A percentile compares a stretch with the other conserved stretches of the same genome.
Evolutionary conservation across 2,888 invertebrate genomes (phyloP).

Genomic region (Serripes groenlandicus): DNA sequence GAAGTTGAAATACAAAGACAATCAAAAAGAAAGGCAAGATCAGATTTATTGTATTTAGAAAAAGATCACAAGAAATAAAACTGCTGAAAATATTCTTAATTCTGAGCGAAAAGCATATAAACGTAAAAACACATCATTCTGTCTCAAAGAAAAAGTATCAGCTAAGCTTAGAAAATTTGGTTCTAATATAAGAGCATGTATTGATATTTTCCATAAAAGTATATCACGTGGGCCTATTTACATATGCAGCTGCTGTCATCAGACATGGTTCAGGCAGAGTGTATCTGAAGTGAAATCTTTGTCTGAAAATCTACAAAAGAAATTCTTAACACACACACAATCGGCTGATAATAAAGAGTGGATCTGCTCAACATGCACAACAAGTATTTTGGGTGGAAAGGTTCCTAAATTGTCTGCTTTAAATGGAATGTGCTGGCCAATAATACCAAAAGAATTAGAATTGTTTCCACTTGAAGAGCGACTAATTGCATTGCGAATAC

Average conservation of each 20-base stretch:
- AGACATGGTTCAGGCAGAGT: background rate
- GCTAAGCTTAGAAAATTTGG: background rate
- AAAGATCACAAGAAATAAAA: background rate
- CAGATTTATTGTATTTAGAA: background rate
- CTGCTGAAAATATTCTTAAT: background rate
- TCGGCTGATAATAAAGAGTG: constrained; percentile 20
- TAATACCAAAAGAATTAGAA: constrained; percentile 14
- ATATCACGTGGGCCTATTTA: background rate
- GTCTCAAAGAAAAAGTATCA: background rate
- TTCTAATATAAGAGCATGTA: background rate
- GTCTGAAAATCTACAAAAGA: background rate
- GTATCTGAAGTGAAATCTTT: background rate
- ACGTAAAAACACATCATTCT: background rate
- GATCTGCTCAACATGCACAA: constrained; percentile 23
- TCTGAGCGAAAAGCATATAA: background rate
- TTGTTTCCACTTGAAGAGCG: constrained; percentile 18
- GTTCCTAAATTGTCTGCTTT: constrained; percentile 13
- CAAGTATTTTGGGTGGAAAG: constrained; percentile 6
- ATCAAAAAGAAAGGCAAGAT: constrained; percentile 3
- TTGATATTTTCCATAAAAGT: background rate
- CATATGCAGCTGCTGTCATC: background rate
- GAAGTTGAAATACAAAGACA: background rate
- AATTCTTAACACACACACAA: constrained; percentile 5
- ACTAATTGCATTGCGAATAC: constrained; percentile 32
- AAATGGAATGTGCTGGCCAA: constrained; percentile 21